Conservation (phyloP, 2,113 vertebrate genomes). For the Saccopteryx leptura region DNA sequence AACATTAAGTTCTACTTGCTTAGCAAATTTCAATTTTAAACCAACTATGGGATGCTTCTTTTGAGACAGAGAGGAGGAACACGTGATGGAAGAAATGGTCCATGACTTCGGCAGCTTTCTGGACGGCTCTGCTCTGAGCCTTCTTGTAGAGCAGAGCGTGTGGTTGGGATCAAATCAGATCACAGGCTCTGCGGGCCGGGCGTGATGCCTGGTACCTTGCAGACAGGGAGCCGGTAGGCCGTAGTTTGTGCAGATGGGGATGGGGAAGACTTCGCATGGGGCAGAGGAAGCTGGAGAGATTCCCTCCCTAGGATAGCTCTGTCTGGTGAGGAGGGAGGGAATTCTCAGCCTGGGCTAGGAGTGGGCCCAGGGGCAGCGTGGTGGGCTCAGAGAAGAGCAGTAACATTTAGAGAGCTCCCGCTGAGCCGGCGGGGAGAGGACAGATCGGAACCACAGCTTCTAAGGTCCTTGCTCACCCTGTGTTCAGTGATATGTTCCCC, state of each 20-base stretch:
- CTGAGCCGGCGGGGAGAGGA: neutral
- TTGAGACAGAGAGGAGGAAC: neutral
- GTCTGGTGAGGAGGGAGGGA: neutral
- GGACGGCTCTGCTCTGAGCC: neutral
- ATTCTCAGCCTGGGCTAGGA: neutral
- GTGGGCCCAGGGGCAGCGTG: no score
- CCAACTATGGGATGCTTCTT: neutral
- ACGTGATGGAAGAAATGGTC: neutral
- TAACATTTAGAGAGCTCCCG: neutral
- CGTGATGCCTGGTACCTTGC: accelerated
- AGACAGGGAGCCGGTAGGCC: neutral
- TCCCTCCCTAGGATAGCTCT: accelerated
- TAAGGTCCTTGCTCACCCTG: neutral
- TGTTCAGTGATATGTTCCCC: neutral
- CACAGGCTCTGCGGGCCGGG: accelerated
- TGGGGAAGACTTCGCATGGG: neutral
- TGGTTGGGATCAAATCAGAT: neutral
- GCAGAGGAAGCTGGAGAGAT: neutral
- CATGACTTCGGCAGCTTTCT: neutral
- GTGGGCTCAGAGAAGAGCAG: neutral
- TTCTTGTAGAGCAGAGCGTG: neutral
- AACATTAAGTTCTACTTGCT: neutral
- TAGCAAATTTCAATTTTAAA: neutral
- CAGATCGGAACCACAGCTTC: neutral
- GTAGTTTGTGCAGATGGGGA: no score